A percentile compares a stretch with the other conserved stretches of the same genome.
Evolutionary conservation across 2,888 invertebrate genomes (phyloP).

Genomic region (Chymomyza amoena): DNA sequence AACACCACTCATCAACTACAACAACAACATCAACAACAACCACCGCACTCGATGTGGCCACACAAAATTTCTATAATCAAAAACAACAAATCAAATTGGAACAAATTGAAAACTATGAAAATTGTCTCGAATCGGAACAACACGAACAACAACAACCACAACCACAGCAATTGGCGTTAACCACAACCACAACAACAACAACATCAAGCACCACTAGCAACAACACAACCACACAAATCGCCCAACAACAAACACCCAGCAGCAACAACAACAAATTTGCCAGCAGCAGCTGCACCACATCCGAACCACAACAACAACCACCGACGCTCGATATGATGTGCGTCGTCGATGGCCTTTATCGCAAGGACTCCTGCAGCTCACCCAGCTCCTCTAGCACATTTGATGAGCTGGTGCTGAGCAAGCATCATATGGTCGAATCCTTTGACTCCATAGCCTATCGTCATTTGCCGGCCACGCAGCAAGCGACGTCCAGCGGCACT

Average conservation of each 20-base stretch:
- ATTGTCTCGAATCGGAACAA: conserved; percentile 65
- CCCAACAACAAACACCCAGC: conserved; percentile 26
- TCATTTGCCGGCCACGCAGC: conserved; percentile 59
- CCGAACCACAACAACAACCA: conserved; percentile 31
- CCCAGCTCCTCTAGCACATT: conserved; percentile 66
- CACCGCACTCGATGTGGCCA: conserved; percentile 64
- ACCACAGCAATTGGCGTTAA: conserved; percentile 31
- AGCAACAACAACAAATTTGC: conserved; percentile 11
- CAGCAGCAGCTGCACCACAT: conserved; percentile 17
- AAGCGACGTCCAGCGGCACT: conserved; percentile 38
- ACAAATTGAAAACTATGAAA: conserved; percentile 77
- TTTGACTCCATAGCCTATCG: conserved; percentile 77
- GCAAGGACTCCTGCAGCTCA: conserved; percentile 57
- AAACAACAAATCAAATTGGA: conserved; percentile 76
- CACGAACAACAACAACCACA: conserved; percentile 52
- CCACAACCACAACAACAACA: conserved; percentile 26
- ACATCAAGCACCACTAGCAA: conserved; percentile 12
- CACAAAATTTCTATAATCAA: conserved; percentile 74
- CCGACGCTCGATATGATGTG: conserved; percentile 64
- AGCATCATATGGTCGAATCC: conserved; percentile 74
- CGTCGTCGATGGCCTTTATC: conserved; percentile 71
- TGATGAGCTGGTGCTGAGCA: conserved; percentile 72
- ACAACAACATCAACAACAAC: conserved; percentile 50
- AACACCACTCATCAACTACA: conserved; percentile 48
- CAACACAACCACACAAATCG: conserved; percentile 38